A percentile compares a stretch with the other conserved stretches of the same genome.
phyloP scores from a whole-genome alignment of 2,113 vertebrate genomes.

The Sinocyclocheilus grahami region DNA sequence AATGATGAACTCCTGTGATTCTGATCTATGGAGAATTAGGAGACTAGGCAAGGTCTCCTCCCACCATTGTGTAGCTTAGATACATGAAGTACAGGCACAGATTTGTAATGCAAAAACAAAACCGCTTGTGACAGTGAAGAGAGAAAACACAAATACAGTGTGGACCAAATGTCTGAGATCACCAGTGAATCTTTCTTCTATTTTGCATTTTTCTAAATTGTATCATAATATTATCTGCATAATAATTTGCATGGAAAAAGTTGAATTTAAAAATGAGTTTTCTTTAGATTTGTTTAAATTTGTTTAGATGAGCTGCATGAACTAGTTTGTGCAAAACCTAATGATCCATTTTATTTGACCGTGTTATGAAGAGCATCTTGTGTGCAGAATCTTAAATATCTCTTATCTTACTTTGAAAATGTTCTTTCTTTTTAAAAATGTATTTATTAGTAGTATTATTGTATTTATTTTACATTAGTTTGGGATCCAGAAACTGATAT shows the following conservation, averaged over 20 bases:
- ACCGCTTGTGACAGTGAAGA: neutral
- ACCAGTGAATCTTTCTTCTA: neutral
- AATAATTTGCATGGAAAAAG: neutral
- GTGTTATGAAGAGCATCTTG: neutral
- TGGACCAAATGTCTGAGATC: neutral
- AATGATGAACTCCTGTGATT: neutral
- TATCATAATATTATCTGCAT: neutral
- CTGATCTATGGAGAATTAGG: neutral
- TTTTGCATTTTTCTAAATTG: neutral
- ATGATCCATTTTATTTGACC: neutral
- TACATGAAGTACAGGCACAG: neutral
- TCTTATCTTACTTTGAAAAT: neutral
- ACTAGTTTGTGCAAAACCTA: neutral
- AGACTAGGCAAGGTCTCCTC: neutral
- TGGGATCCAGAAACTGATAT: neutral
- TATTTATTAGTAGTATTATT: neutral
- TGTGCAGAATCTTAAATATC: neutral
- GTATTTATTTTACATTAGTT: neutral
- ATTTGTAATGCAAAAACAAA: slow-evolving; percentile 10
- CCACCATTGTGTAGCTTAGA: neutral
- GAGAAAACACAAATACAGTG: neutral
- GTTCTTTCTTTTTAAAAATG: neutral
- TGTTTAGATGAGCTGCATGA: neutral
- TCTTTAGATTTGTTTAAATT: neutral
- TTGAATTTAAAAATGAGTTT: neutral